Percentiles rank a stretch among this genome's conserved stretches.
phyloP scores from a whole-genome alignment of 2,888 invertebrate genomes.

The Pammene aurita region DNA sequence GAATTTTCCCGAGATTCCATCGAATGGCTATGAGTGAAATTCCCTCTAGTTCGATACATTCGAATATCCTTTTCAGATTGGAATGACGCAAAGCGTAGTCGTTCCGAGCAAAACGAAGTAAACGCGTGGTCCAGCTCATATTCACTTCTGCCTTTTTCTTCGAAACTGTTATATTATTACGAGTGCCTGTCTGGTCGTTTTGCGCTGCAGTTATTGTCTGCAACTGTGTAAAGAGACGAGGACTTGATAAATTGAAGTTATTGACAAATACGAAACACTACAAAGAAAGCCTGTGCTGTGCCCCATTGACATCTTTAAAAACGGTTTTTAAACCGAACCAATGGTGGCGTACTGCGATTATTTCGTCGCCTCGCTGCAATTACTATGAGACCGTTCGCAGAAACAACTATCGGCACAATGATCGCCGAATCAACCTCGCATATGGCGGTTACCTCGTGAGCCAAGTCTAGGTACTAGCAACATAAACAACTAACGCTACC shows the following conservation, averaged over 20 bases:
- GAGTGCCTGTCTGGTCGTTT: conserved; percentile 68
- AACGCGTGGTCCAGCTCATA: not conserved
- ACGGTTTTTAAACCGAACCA: no score
- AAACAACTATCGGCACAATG: no score
- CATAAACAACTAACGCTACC: no score
- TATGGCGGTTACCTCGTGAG: no score
- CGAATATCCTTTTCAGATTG: conserved; percentile 77
- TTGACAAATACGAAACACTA: no score
- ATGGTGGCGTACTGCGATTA: not conserved
- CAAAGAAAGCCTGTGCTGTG: not conserved
- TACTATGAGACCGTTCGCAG: no score
- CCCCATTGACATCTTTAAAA: not conserved
- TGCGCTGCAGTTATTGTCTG: conserved; percentile 69
- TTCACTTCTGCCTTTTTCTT: conserved; percentile 11
- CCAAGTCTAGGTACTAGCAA: no score
- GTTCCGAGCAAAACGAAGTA: conserved; percentile 14
- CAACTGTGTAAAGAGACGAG: conserved; percentile 40
- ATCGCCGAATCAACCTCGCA: no score
- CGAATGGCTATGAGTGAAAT: conserved; percentile 68
- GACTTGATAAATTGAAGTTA: conserved; percentile 11
- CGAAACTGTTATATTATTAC: conserved; percentile 58
- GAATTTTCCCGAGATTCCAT: conserved; percentile 61
- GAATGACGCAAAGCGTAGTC: conserved; percentile 73
- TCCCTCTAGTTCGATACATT: conserved; percentile 74
- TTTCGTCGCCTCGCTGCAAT: no score